phyloP scores from a whole-genome alignment of 2,888 invertebrate species.

The Mythimna pallens region DNA sequence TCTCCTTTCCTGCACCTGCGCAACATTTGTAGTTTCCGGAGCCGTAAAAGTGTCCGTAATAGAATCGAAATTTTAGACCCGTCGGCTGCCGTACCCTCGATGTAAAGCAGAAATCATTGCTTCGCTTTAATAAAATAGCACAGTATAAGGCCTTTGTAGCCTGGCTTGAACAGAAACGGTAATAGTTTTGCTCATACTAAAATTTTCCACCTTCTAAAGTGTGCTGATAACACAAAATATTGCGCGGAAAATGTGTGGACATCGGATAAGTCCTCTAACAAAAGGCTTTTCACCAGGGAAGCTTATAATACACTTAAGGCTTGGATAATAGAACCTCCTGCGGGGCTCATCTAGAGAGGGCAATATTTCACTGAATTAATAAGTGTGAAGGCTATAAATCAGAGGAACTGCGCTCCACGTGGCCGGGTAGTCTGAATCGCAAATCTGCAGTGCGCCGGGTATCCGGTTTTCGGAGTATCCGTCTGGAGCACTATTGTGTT shows the following conservation, averaged over 20 bases:
- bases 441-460: slow-evolving; percentile 21
- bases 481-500: slow-evolving; percentile 16
- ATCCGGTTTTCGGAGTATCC: slow-evolving; percentile 16
- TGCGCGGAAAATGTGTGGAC: slow-evolving; percentile 32
- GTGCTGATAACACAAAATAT: slow-evolving; percentile 23
- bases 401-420: slow-evolving; percentile 41
- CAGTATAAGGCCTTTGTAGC: slow-evolving; percentile 13
- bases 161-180: neutral
- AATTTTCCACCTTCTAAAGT: slow-evolving; percentile 14
- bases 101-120: slow-evolving; percentile 33
- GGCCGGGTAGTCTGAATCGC: slow-evolving; percentile 17
- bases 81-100: slow-evolving; percentile 22
- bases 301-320: slow-evolving; percentile 36
- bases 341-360: slow-evolving; percentile 50
- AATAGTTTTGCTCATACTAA: slow-evolving; percentile 6
- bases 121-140: slow-evolving; percentile 23
- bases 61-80: slow-evolving; percentile 46
- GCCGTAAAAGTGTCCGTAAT: slow-evolving; percentile 46
- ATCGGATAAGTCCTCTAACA: slow-evolving; percentile 29
- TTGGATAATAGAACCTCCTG: slow-evolving; percentile 39
- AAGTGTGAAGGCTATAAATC: slow-evolving; percentile 65
- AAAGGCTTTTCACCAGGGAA: slow-evolving; percentile 30
- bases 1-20: slow-evolving; percentile 50
- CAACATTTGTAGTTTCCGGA: slow-evolving; percentile 40
- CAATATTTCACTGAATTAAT: slow-evolving; percentile 65